Percentiles rank a stretch among this genome's conserved stretches.
phyloP scores from a whole-genome alignment of 2,797 vertebrate species.

The Falco columbarius region DNA sequence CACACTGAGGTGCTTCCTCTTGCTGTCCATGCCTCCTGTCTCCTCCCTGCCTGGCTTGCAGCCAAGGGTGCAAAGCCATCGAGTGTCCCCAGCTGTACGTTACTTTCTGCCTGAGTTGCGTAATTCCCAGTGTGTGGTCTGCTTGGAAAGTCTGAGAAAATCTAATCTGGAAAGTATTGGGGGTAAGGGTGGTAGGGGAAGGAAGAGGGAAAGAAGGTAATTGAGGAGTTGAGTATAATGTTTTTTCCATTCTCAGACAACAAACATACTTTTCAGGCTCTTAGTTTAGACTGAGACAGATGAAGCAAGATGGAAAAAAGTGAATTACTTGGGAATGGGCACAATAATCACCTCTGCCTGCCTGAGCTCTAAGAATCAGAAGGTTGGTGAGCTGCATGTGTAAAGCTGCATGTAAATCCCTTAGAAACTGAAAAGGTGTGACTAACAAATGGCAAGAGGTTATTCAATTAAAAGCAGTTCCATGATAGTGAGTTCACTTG shows the following conservation, averaged over 20 bases:
- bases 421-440: background rate
- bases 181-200: background rate
- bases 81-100: background rate
- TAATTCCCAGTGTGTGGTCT: background rate
- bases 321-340: background rate
- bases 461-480: background rate
- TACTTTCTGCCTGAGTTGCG: background rate
- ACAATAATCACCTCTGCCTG: rapidly evolving
- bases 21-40: background rate
- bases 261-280: background rate
- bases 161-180: background rate
- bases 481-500: background rate
- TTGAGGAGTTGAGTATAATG: background rate
- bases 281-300: background rate
- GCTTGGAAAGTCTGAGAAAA: background rate
- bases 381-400: background rate
- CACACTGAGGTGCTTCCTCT: rapidly evolving
- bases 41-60: background rate
- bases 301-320: background rate
- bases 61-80: background rate
- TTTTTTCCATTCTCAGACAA: background rate
- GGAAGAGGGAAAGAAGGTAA: background rate
- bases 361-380: rapidly evolving
- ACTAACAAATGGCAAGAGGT: background rate
- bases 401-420: too few species aligned